Evolutionary conservation across 1,140 invertebrate genomes (phyloP).

Genomic region (Ruditapes philippinarum): DNA sequence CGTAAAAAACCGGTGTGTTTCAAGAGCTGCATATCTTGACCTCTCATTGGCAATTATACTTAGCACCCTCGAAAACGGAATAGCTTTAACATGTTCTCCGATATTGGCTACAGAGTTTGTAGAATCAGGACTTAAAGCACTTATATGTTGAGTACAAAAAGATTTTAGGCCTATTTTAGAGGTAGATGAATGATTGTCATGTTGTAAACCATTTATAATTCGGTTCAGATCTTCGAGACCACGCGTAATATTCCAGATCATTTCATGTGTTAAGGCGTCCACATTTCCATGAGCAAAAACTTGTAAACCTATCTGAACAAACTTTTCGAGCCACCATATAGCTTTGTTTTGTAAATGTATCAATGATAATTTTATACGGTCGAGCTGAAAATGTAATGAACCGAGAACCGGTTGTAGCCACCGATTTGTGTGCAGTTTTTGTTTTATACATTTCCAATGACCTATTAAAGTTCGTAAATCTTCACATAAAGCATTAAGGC

Average conservation of each 20-base stretch:
- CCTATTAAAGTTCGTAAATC: slow-evolving; percentile 84
- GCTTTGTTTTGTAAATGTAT: slow-evolving; percentile 76
- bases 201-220: slow-evolving; percentile 76
- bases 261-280: slow-evolving; percentile 79
- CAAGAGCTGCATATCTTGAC: slow-evolving; percentile 83
- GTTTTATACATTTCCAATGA: slow-evolving; percentile 85
- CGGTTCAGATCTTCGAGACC: slow-evolving; percentile 86
- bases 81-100: slow-evolving; percentile 76
- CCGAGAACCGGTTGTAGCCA: slow-evolving; percentile 81
- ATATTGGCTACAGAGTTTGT: slow-evolving; percentile 74
- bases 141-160: not conserved
- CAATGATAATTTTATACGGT: slow-evolving; percentile 76
- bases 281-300: slow-evolving; percentile 85
- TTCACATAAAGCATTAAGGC: slow-evolving; percentile 84
- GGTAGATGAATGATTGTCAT: slow-evolving; percentile 10
- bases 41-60: slow-evolving; percentile 83
- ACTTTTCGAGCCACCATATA: slow-evolving; percentile 84
- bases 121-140: not conserved
- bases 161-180: slow-evolving; percentile 37
- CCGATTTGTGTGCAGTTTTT: slow-evolving; percentile 80
- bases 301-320: slow-evolving; percentile 84
- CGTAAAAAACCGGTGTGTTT: slow-evolving; percentile 84
- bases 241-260: slow-evolving; percentile 84
- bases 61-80: slow-evolving; percentile 83
- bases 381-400: slow-evolving; percentile 78